Conservation (phyloP, 2,113 vertebrate genomes). For the Recurvirostra avosetta region DNA sequence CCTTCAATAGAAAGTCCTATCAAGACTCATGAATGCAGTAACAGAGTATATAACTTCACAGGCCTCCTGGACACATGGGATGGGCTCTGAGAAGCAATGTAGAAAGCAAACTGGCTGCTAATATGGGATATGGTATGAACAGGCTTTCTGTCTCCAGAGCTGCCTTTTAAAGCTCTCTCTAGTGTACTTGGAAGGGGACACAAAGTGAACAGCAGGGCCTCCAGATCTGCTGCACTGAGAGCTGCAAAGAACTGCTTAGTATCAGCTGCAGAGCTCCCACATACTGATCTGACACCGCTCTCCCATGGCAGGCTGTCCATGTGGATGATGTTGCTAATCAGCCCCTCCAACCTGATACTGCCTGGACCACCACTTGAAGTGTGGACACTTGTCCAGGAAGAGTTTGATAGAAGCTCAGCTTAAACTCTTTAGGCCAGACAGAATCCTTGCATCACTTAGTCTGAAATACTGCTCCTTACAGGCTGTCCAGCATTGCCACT, state of each 20-base stretch:
- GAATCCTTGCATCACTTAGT: neutral
- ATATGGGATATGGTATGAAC: neutral
- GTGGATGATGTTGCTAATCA: neutral
- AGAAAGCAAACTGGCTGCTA: neutral
- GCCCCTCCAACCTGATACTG: neutral
- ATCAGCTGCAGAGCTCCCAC: neutral
- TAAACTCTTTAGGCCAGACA: neutral
- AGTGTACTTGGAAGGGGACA: neutral
- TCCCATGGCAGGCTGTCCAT: neutral
- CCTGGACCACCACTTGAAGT: neutral
- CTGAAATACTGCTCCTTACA: neutral
- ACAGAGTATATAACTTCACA: neutral
- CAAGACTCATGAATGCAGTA: neutral
- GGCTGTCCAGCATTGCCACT: neutral
- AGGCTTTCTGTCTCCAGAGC: neutral
- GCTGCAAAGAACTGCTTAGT: neutral
- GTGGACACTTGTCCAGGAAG: neutral
- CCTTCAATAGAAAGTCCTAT: neutral
- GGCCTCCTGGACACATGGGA: accelerated
- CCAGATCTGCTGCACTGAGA: neutral
- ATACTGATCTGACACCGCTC: neutral
- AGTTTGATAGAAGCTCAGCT: neutral
- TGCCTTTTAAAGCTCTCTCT: neutral
- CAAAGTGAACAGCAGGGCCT: neutral
- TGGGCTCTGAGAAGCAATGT: neutral